phyloP scores from a whole-genome alignment of 2,113 vertebrate genomes.

The Butorides virescens region DNA sequence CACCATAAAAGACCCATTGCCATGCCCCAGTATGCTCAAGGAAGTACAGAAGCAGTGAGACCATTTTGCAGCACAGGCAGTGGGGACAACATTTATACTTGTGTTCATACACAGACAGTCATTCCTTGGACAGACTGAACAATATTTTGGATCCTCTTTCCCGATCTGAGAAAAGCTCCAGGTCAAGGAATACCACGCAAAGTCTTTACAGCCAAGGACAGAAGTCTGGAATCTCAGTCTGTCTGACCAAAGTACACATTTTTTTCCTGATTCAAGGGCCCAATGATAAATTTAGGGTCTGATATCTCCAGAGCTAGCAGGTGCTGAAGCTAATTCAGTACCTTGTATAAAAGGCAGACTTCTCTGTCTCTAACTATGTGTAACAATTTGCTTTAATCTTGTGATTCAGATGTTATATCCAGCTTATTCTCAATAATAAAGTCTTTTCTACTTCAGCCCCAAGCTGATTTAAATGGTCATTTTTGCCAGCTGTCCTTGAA shows the following conservation, averaged over 20 bases:
- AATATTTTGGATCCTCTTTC: not conserved
- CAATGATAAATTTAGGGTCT: not conserved
- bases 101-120: not conserved
- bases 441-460: not conserved
- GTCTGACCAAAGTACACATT: not conserved
- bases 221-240: not conserved
- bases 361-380: not conserved
- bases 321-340: not conserved
- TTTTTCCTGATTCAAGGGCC: not conserved
- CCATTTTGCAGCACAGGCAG: not conserved
- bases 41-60: not conserved
- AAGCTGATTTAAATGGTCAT: not conserved
- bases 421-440: not conserved
- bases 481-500: slow-evolving; percentile 1
- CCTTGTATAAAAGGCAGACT: not conserved
- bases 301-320: not conserved
- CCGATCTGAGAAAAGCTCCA: not conserved
- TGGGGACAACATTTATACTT: not conserved
- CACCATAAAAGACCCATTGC: not conserved
- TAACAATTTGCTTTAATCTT: not conserved
- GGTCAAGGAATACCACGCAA: not conserved
- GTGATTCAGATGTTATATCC: not conserved
- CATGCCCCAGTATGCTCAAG: not conserved
- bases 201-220: not conserved
- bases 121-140: not conserved